Percentiles rank a stretch among this genome's conserved stretches.
phyloP scores from a whole-genome alignment of 2,888 invertebrate genomes.

The Scelioninae gen. 1 region DNA sequence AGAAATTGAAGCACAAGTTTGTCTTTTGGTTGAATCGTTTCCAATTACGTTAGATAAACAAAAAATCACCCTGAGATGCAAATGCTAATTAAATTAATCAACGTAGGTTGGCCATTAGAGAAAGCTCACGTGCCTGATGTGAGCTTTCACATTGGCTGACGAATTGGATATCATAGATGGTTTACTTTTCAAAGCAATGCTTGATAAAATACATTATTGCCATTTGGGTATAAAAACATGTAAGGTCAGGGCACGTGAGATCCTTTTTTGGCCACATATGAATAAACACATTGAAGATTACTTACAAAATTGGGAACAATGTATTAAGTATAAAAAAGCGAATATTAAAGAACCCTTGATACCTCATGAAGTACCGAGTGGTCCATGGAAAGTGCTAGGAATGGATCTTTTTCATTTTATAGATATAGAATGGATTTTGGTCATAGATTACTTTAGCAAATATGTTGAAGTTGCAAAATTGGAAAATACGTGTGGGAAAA shows the following conservation, averaged over 20 bases:
- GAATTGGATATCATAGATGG: no score
- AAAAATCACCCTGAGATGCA: no score
- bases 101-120: no score
- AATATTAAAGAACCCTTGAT: conserved; percentile 23
- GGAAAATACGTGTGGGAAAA: conserved; percentile 2
- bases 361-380: conserved; percentile 43
- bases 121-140: no score
- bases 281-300: conserved; percentile 68
- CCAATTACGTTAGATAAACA: no score
- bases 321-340: conserved; percentile 21
- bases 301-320: conserved; percentile 60
- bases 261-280: conserved; percentile 73
- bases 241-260: conserved; percentile 68
- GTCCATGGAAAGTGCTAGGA: conserved; percentile 58
- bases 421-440: conserved; percentile 27
- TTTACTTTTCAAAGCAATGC: not conserved
- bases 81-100: no score
- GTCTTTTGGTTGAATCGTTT: no score
- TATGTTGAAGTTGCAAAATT: conserved; percentile 56
- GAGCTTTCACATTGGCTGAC: no score
- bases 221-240: conserved; percentile 65
- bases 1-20: no score
- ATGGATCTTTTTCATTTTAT: conserved; percentile 56
- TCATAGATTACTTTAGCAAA: conserved; percentile 66
- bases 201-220: not conserved